phyloP scores from a whole-genome alignment of 2,113 vertebrate species.

The Dunckerocampus dactyliophorus region DNA sequence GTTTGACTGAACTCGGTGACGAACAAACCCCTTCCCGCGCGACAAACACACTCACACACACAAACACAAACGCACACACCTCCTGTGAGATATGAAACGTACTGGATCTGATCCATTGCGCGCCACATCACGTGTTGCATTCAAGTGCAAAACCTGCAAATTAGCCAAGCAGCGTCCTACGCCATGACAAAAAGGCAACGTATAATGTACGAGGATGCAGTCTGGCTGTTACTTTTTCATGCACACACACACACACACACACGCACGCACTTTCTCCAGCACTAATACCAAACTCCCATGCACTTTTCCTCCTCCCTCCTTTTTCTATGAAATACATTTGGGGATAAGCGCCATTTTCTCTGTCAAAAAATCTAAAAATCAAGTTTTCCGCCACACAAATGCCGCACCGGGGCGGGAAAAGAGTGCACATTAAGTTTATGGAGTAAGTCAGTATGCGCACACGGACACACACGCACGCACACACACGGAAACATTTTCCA shows the following conservation, averaged over 20 bases:
- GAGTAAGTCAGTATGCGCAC: constrained; percentile 9
- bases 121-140: constrained; percentile 9
- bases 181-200: not conserved
- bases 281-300: constrained; percentile 24
- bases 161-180: not conserved
- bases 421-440: not conserved
- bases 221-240: not conserved
- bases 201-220: not conserved
- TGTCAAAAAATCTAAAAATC: constrained; percentile 2
- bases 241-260: not conserved
- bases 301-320: constrained; percentile 37
- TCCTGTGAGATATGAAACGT: not conserved
- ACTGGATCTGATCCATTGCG: not conserved
- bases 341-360: constrained; percentile 78
- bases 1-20: constrained; percentile 1
- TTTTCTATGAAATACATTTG: constrained; percentile 68
- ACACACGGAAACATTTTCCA: constrained; percentile 3
- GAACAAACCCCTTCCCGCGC: not conserved
- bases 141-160: constrained; percentile 1
- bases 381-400: constrained; percentile 21
- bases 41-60: not conserved
- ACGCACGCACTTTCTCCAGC: constrained; percentile 20
- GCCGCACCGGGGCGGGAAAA: not conserved
- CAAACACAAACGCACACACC: not conserved
- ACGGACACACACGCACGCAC: not conserved